phyloP scores from a whole-genome alignment of 2,888 invertebrate genomes.

The Temnothorax unifasciatus region DNA sequence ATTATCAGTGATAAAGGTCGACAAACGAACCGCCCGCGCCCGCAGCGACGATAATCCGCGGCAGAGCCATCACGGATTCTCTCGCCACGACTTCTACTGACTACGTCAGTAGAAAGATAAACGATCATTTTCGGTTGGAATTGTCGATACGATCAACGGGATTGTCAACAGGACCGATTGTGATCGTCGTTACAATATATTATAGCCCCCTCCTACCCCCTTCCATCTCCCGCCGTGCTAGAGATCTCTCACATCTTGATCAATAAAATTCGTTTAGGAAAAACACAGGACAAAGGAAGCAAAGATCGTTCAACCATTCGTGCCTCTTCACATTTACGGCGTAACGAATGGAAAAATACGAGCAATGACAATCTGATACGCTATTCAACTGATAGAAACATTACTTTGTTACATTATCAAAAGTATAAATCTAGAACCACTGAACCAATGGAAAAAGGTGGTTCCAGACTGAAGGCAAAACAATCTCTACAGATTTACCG shows the following conservation, averaged over 20 bases:
- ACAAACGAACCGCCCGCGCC: slow-evolving; percentile 38
- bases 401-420: neutral
- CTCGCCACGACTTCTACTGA: neutral
- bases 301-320: slow-evolving; percentile 7
- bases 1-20: slow-evolving; percentile 37
- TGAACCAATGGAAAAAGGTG: neutral
- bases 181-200: neutral
- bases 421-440: neutral
- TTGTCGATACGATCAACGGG: slow-evolving; percentile 4
- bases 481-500: neutral
- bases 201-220: neutral
- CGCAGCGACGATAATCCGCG: neutral
- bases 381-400: slow-evolving; percentile 57
- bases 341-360: slow-evolving; percentile 20
- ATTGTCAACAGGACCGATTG: slow-evolving; percentile 33
- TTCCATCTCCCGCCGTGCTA: too few species aligned
- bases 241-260: neutral
- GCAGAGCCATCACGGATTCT: neutral
- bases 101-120: slow-evolving; percentile 9
- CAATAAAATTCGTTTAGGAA: slow-evolving; percentile 70
- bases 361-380: neutral
- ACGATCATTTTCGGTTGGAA: neutral
- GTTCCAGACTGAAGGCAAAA: neutral
- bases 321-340: slow-evolving; percentile 25
- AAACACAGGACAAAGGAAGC: slow-evolving; percentile 58